Evolutionary conservation across 2,797 vertebrate species (phyloP), one percentile per base, ranked within the genome.

Genomic region (Netta rufina): DNA sequence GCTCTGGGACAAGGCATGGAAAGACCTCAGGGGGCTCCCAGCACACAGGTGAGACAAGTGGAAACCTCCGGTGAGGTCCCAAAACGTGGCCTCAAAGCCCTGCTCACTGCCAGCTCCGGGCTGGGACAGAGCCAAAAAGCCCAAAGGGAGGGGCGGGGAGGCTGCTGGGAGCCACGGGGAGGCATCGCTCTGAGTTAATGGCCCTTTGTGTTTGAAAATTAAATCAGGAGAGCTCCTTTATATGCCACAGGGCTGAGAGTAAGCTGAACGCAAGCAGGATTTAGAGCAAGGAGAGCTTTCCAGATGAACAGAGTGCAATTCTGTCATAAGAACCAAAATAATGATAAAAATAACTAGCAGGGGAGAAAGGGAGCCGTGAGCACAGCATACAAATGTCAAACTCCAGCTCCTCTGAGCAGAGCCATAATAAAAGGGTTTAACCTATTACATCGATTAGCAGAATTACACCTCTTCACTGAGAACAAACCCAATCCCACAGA

Each of bases 211-310:
- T 27, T 62, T 76, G 77, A 81, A 86, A 87, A 88, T 72, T 14
- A 88, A 88, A 72, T 73, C 38, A 39, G 66, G 71, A 91, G 80
- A 67, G 22, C 57, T 90, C 47, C 72, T 94, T 66, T 24, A 74
- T 72, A 72, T 81, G 84, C 70, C 87, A 73, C 60, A 4, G 66
- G 72, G 77, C 72, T 88, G 71, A 87, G 71, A 58, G 4, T 24
- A 57, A 87, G 43, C 24, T 0, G 0, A 64, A 82, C 0, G 0
- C 0, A 0, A 60, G 45, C 72, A 76, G 78, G 65, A 51, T 78
- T 74, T 66, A 30, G 51, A 70, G 19, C 49, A 11, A 33, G 51
- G 74, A 65, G 78, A 89, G 90, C 64, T 90, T 95, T 84, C 75
- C 80, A 77, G 64, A 62, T 39, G 51, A 91, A 80, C 83, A 28